phyloP scores from a whole-genome alignment of 2,888 invertebrate genomes.

The Andrena fulva region DNA sequence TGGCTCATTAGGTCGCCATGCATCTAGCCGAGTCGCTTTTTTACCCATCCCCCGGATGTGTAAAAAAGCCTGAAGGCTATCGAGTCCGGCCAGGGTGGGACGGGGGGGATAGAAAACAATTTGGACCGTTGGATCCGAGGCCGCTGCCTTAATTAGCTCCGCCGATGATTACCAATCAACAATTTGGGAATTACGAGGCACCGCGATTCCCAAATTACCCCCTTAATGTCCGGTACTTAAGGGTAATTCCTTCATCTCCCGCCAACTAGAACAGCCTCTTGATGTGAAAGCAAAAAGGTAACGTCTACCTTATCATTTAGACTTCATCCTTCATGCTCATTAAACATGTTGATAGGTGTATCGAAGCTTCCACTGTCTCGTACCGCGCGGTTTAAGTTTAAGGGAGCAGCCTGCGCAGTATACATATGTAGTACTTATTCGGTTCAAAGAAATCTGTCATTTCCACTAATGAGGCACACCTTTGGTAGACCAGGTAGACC shows the following conservation, averaged over 20 bases:
- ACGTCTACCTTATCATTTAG: not conserved
- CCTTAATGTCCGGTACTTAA: conserved; percentile 34
- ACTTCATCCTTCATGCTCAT: too few species aligned
- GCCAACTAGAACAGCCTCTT: not conserved
- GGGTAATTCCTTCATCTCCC: conserved; percentile 20
- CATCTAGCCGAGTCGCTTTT: conserved; percentile 57
- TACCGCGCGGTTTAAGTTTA: too few species aligned
- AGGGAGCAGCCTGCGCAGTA: too few species aligned
- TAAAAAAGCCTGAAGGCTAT: conserved; percentile 63
- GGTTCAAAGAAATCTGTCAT: not conserved
- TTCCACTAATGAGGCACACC: not conserved
- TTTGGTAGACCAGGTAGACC: not conserved
- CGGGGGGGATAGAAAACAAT: conserved; percentile 68
- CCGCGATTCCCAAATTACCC: conserved; percentile 51
- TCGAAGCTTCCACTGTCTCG: too few species aligned
- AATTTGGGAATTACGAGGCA: conserved; percentile 60
- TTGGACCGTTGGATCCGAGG: conserved; percentile 56
- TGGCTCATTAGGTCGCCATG: conserved; percentile 69
- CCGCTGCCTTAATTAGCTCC: conserved; percentile 71
- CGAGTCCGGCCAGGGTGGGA: conserved; percentile 51
- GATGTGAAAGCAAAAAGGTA: not conserved
- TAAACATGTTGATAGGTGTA: too few species aligned
- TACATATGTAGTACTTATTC: too few species aligned
- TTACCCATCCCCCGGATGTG: conserved; percentile 14
- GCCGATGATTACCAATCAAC: conserved; percentile 66